Evolutionary conservation across 2,888 invertebrate genomes (phyloP), one percentile per base, ranked within the genome.

Genomic region (Volucella inanis): DNA sequence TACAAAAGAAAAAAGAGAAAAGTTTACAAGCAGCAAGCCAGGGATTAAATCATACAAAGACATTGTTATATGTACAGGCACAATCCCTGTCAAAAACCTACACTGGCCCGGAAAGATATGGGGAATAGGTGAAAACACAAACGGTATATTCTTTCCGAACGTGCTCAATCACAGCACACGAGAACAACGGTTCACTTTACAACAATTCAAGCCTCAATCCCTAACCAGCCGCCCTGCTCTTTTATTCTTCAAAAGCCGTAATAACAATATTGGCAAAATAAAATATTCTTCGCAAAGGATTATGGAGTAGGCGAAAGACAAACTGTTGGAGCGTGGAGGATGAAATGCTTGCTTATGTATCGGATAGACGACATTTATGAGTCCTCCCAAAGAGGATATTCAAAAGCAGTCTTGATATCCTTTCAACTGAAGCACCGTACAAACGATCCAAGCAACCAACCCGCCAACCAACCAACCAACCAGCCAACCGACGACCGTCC

Each of bases 321-420:
- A 84, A 74, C 70, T 74, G 59, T 54, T 54, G 38, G 31, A 31
- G 31, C 6, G 10, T 49, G 18, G 70, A 75, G 55, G 57, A 39
- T 62, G 41, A 55, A 71, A 55, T 64, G 31, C 14, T 61, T 43
- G 39, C 45, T 31, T 79, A 70, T 57, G 65, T 79, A 80, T 80
- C 57, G 39, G 70, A 79, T 75, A 71, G 75, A 68, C 67, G 79
- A 79, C 83, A 83, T 68, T 83, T 80, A 84, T 84, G 80, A 75
- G 80, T 75, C 71, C 71, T 72, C 61, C 55, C 67, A 61, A 79
- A 43, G 54, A 47, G 76, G 62, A 67, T 52, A 71, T 81, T 72
- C 71, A 85, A 85, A 80, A 85, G 79, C 84, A 76, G 76, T 76
- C 70, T 57, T 71, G 80, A 84, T 80, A 76, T 80, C 67, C 67